Percentiles rank a stretch among this genome's conserved stretches.
Conservation (phyloP, 2,888 invertebrate species). For the Dolichomitus sp. region DNA sequence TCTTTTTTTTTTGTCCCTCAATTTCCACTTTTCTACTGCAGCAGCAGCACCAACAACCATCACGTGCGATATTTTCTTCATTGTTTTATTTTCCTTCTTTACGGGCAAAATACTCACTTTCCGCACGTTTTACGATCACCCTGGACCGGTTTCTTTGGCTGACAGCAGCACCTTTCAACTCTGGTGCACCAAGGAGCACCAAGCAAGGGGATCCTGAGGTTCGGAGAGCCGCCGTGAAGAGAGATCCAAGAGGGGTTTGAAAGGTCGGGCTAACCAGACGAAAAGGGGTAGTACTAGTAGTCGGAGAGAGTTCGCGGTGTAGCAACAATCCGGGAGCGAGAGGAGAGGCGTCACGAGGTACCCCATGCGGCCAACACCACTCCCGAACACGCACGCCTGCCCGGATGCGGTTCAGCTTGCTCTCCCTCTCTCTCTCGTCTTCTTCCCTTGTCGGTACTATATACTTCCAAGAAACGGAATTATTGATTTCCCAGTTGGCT, state of each 20-base stretch:
- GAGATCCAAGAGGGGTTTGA: constrained; percentile 6
- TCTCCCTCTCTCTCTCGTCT: constrained; percentile 48
- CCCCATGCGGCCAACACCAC: constrained; percentile 52
- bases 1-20: constrained; percentile 1
- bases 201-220: not conserved
- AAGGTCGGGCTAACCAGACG: constrained; percentile 21
- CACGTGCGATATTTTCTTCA: constrained; percentile 1
- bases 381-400: constrained; percentile 56
- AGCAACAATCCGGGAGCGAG: constrained; percentile 50
- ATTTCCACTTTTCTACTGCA: not conserved
- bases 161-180: constrained; percentile 28
- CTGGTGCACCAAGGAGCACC: not conserved
- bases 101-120: constrained; percentile 1
- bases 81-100: constrained; percentile 7
- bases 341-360: constrained; percentile 47
- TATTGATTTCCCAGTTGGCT: constrained; percentile 72
- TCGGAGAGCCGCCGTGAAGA: not conserved
- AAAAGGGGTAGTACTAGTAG: constrained; percentile 12
- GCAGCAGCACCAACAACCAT: not conserved
- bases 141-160: constrained; percentile 7
- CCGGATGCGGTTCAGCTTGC: constrained; percentile 57
- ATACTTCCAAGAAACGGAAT: constrained; percentile 69
- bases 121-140: constrained; percentile 25
- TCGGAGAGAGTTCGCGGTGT: constrained; percentile 28
- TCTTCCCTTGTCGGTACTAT: constrained; percentile 54